These are phyloP conservation scores for Cathartes aura DNA, from an alignment of 2,113 vertebrate species.

Conservation along the genomic window DNA sequence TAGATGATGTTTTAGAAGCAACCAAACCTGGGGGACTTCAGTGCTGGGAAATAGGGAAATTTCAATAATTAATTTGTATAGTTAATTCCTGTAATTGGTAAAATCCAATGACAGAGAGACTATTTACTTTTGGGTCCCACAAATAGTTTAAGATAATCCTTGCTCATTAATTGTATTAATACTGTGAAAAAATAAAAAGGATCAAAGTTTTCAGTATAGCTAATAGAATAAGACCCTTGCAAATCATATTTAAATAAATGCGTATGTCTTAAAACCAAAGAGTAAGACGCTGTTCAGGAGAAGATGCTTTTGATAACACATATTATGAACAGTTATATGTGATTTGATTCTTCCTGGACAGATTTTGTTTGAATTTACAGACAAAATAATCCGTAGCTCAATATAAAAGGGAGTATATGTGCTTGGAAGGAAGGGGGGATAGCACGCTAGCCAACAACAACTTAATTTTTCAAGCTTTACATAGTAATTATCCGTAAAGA, in stretches of 20 bases:
- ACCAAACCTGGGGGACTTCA: background rate
- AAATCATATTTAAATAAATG: background rate
- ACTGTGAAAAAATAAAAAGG: background rate
- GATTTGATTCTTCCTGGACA: background rate
- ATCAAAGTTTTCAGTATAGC: background rate
- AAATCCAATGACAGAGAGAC: background rate
- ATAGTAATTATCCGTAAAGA: background rate
- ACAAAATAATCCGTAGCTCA: background rate
- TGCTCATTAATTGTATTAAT: background rate
- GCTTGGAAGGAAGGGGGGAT: background rate
- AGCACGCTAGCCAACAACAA: background rate
- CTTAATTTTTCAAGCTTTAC: background rate
- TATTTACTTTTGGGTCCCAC: background rate
- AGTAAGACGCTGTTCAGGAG: background rate
- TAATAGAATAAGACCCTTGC: background rate
- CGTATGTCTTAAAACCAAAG: background rate
- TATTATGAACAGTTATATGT: background rate
- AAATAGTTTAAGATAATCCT: background rate
- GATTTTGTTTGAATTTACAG: background rate
- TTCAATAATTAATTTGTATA: background rate
- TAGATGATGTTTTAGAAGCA: background rate
- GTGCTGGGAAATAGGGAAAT: background rate
- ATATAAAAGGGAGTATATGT: background rate
- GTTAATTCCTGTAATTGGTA: background rate
- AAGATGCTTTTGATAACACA: background rate